These are phyloP conservation scores for Ptyas mucosa DNA, from an alignment of 2,113 vertebrate genomes.

Conservation along the genomic window DNA sequence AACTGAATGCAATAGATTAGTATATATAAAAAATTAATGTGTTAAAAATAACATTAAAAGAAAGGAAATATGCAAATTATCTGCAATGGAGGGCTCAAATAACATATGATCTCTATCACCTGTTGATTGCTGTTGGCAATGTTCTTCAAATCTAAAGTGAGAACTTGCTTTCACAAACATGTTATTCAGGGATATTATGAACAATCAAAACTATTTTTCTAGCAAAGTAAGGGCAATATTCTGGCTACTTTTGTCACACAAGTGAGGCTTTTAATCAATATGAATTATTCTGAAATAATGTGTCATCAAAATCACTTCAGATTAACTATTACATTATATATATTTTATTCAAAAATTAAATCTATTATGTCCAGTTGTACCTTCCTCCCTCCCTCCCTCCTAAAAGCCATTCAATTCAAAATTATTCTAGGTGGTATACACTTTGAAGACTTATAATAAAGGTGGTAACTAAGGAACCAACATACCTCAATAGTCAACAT, in stretches of 20 bases:
- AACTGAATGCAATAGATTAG: neutral
- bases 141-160: neutral
- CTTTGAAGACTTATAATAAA: neutral
- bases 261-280: slow-evolving; percentile 5
- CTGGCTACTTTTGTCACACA: neutral
- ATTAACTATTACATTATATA: neutral
- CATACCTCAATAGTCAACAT: neutral
- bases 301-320: neutral
- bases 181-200: neutral
- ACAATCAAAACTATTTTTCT: slow-evolving; percentile 11
- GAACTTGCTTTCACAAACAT: neutral
- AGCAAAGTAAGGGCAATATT: neutral
- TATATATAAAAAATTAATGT: neutral
- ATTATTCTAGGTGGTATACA: neutral
- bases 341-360: neutral
- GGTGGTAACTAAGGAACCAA: neutral
- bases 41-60: neutral
- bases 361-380: neutral
- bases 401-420: neutral
- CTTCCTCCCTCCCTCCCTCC: neutral
- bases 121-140: neutral
- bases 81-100: neutral
- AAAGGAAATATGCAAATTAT: neutral
- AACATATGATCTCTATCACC: neutral
- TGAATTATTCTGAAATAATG: neutral